phyloP scores from a whole-genome alignment of 2,113 vertebrate species.

The Halichoeres trimaculatus region DNA sequence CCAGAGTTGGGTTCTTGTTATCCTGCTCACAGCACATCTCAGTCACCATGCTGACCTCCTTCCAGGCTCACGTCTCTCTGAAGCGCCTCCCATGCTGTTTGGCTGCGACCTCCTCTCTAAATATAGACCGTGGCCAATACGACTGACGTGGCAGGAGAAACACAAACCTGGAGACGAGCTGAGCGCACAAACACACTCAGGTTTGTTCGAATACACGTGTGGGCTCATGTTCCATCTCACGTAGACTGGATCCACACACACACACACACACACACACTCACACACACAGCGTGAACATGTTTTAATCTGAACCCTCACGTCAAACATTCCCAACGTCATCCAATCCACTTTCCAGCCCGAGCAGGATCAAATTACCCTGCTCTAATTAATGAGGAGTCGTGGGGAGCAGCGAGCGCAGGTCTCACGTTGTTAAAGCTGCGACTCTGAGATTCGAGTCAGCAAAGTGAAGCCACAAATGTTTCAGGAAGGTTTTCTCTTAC shows the following conservation, averaged over 20 bases:
- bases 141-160: constrained; percentile 65
- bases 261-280: not conserved
- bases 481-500: not conserved
- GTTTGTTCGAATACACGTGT: not conserved
- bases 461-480: not conserved
- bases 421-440: not conserved
- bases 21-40: constrained; percentile 27
- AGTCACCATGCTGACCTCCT: constrained; percentile 59
- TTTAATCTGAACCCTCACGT: constrained; percentile 3
- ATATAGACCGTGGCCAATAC: constrained; percentile 75
- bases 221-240: not conserved
- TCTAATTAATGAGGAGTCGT: constrained; percentile 15
- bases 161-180: constrained; percentile 69
- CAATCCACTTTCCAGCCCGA: constrained; percentile 19
- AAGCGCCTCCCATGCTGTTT: constrained; percentile 62
- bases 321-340: constrained; percentile 18
- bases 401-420: constrained; percentile 5
- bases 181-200: constrained; percentile 36
- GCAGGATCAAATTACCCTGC: constrained; percentile 24
- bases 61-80: constrained; percentile 61
- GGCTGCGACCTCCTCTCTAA: constrained; percentile 64
- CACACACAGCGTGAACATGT: not conserved
- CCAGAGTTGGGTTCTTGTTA: not conserved
- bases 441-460: constrained; percentile 20
- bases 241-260: not conserved